phyloP scores from a whole-genome alignment of 2,797 vertebrate species.

The Anabacerthia variegaticeps region DNA sequence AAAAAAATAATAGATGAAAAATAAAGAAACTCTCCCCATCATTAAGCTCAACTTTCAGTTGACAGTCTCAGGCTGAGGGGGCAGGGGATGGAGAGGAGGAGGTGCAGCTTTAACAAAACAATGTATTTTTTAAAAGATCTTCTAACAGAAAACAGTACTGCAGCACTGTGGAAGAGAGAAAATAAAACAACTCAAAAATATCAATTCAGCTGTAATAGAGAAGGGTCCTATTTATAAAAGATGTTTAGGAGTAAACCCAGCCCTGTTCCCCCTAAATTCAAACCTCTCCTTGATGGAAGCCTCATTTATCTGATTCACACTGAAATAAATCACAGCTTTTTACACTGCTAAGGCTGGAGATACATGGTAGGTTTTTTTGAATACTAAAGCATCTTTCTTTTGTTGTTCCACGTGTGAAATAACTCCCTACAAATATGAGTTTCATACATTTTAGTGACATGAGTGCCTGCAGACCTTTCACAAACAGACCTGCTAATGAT shows the following conservation, averaged over 20 bases:
- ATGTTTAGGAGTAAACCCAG: background rate
- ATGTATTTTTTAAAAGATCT: fast-evolving
- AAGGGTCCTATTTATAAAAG: background rate
- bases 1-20: background rate
- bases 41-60: background rate
- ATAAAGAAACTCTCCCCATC: background rate
- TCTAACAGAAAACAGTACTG: background rate
- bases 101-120: background rate
- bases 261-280: background rate
- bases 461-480: background rate
- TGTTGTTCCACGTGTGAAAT: background rate
- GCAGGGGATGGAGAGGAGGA: no score
- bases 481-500: background rate
- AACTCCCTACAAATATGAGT: background rate
- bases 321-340: background rate
- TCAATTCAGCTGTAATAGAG: background rate
- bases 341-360: background rate
- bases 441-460: background rate
- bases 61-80: background rate
- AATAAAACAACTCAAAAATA: background rate
- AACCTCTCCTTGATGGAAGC: background rate
- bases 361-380: fast-evolving
- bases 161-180: background rate
- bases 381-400: background rate
- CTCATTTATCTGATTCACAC: background rate